phyloP scores from a whole-genome alignment of 2,113 vertebrate species.

The Tylochromis polylepis region DNA sequence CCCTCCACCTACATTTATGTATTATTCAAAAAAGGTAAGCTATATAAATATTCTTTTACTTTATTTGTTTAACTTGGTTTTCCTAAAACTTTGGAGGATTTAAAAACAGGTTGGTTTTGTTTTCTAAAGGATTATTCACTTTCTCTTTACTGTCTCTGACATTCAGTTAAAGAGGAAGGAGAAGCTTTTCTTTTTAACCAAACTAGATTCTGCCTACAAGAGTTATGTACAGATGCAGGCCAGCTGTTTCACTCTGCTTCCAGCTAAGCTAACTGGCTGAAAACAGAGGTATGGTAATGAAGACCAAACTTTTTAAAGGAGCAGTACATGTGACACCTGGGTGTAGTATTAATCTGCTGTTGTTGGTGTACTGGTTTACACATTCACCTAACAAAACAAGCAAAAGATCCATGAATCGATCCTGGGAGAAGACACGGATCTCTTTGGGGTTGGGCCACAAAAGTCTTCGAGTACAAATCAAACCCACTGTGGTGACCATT shows the following conservation, averaged over 20 bases:
- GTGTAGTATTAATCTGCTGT: not conserved
- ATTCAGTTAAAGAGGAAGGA: not conserved
- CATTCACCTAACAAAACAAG: not conserved
- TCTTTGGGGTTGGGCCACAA: not conserved
- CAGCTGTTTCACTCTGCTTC: not conserved
- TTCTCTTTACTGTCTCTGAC: not conserved
- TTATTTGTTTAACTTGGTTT: not conserved
- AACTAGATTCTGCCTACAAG: not conserved
- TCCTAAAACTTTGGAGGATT: not conserved
- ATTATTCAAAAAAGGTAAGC: not conserved
- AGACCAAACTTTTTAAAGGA: not conserved
- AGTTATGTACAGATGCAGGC: not conserved
- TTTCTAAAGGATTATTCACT: not conserved
- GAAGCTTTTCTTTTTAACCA: not conserved
- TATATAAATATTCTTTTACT: not conserved
- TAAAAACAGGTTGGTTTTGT: not conserved
- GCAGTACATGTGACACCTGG: not conserved
- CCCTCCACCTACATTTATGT: not conserved
- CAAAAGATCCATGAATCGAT: not conserved
- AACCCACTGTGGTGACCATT: not conserved
- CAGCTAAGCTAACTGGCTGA: not conserved
- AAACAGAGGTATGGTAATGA: not conserved
- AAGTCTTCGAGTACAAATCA: not conserved
- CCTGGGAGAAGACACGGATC: not conserved
- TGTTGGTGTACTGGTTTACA: not conserved